Percentiles rank a stretch among this genome's conserved stretches.
Evolutionary conservation across 2,797 vertebrate species (phyloP).

Genomic region (Pseudochromis fuscus): DNA sequence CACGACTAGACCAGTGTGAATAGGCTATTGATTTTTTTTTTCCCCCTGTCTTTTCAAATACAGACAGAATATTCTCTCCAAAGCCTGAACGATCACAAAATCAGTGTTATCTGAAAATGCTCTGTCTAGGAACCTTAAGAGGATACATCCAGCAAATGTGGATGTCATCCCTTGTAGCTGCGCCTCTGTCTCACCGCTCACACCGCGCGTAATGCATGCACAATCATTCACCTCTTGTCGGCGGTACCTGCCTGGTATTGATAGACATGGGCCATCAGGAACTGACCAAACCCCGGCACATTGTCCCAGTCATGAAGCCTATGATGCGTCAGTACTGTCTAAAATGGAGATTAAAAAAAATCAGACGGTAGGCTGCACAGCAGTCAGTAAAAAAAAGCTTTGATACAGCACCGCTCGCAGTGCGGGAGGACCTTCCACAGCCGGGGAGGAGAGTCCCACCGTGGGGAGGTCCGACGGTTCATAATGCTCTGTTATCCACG

Average conservation of each 20-base stretch:
- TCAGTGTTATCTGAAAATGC: slow-evolving; percentile 15
- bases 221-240: slow-evolving; percentile 70
- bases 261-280: slow-evolving; percentile 68
- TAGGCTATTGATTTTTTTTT: slow-evolving; percentile 65
- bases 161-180: slow-evolving; percentile 23
- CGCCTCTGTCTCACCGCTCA: background rate
- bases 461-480: background rate
- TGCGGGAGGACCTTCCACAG: slow-evolving; percentile 82
- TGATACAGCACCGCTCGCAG: slow-evolving; percentile 83
- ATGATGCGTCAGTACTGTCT: slow-evolving; percentile 73
- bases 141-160: slow-evolving; percentile 21
- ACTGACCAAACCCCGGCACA: slow-evolving; percentile 64
- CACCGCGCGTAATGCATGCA: slow-evolving; percentile 62
- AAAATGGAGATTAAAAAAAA: slow-evolving; percentile 78
- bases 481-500: too few relatives aligned
- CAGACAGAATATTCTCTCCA: slow-evolving; percentile 8
- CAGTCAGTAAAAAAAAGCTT: slow-evolving; percentile 39
- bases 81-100: slow-evolving; percentile 29
- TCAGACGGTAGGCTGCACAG: slow-evolving; percentile 50
- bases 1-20: slow-evolving; percentile 7
- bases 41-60: slow-evolving; percentile 18
- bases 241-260: slow-evolving; percentile 79
- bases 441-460: slow-evolving; percentile 22
- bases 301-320: slow-evolving; percentile 68
- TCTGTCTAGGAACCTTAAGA: slow-evolving; percentile 5